Evolutionary conservation across 1,140 invertebrate species (phyloP), one percentile per base, ranked within the genome.

Genomic region (Maniola jurtina): DNA sequence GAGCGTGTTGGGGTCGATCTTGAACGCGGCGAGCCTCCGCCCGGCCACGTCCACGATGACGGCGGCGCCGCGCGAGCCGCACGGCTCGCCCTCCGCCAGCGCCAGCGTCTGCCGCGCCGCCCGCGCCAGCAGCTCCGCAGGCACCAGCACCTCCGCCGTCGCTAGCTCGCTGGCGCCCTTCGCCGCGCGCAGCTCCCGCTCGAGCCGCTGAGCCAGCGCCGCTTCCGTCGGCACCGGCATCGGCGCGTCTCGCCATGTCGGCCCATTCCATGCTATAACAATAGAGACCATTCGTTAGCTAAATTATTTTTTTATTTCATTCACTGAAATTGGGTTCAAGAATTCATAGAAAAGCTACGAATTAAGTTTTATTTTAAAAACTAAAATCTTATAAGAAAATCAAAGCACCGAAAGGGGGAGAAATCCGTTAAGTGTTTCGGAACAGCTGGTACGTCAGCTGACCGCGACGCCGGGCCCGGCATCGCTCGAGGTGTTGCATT

Each of bases 51-150:
- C 94, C 14, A 96, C 93, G 78, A 95, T 95, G 14, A 96, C 89
- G 0, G 94, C 95, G 72, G 95, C 95, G 16, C 95, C 95, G 61
- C 95, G 89, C 4, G 96, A 93, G 62, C 96, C 96, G 80, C 96
- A 97, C 15, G 96, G 96, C 86, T 97, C 96, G 36, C 93, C 93
- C 79, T 97, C 96, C 0, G 96, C 95, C 91, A 96, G 94, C 10
- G 93, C 92, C 48, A 97, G 91, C 25, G 96, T 94, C 81, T 96
- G 95, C 66, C 93, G 91, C 13, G 96, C 94, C 62, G 97, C 95
- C 75, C 95, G 91, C 38, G 93, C 93, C 38, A 96, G 92, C 47
- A 97, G 93, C 83, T 96, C 95, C 48, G 94, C 94, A 10, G 96
- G 96, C 70, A 97, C 89, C 54, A 96, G 91, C 8, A 97, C 95